Percentiles rank a stretch among this genome's conserved stretches.
Evolutionary conservation across 2,113 vertebrate species (phyloP).

Genomic region (Catagonus wagneri): DNA sequence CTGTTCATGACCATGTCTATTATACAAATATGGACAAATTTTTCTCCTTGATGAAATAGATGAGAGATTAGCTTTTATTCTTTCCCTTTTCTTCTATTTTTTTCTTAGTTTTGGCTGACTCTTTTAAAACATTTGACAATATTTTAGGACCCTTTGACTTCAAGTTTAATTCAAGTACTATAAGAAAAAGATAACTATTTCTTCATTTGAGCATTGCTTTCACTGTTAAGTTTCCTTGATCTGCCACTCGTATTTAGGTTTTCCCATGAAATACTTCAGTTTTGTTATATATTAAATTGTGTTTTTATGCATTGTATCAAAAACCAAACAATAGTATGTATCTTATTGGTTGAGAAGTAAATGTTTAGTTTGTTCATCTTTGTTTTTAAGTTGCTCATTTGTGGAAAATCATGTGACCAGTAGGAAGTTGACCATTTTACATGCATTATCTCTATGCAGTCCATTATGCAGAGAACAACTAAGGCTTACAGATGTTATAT

Average conservation of each 20-base stretch:
- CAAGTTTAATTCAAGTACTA: neutral
- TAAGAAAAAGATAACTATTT: neutral
- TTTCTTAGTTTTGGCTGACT: neutral
- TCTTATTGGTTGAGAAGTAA: neutral
- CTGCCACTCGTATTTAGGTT: neutral
- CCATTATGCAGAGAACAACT: neutral
- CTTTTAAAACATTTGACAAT: neutral
- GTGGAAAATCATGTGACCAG: neutral
- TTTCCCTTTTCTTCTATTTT: too few relatives aligned
- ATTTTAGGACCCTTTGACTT: neutral
- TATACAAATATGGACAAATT: neutral
- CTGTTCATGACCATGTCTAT: neutral
- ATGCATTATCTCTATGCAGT: neutral
- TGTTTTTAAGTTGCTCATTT: neutral
- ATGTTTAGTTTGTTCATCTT: neutral
- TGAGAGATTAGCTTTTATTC: neutral
- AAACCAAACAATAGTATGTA: neutral
- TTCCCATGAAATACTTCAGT: neutral
- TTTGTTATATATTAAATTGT: neutral
- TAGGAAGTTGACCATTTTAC: neutral
- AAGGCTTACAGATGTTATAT: neutral
- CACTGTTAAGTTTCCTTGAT: neutral
- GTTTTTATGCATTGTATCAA: neutral
- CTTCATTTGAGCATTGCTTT: neutral
- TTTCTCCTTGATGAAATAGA: neutral